Evolutionary conservation across 1,140 invertebrate species (phyloP), one percentile per base, ranked within the genome.

Genomic region (Drosophila aff.): DNA sequence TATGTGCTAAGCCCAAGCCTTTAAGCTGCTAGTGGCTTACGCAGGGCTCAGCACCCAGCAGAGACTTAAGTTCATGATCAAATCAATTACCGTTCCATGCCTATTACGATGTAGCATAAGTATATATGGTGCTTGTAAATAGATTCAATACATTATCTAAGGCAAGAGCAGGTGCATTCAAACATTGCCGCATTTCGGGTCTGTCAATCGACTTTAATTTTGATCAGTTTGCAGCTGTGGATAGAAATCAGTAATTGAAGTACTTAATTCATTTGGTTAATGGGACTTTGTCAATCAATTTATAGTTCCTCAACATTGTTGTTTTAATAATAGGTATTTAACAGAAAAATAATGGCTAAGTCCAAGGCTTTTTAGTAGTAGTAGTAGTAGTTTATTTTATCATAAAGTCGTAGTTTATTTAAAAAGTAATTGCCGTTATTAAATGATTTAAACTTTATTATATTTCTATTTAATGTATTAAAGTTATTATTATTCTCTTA

Each of bases 21-120:
- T 61, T 73, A 66, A 66, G 62, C 68, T 46, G 38, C 31, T 74
- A 36, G 38, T 15, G 18, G 41, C 66, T 58, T 76, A 57, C 23
- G 36, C 28, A 69, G 53, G 61, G 69, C 60, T 64, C 53, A 59
- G 67, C 18, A 21, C 63, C 63, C 46, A 62, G 78, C 31, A 18
- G 44, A 49, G 66, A 73, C 59, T 79, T 81, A 81, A 76, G 85
- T 89, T 90, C 84, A 89, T 78, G 86, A 90, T 76, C 84, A 77
- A 84, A 81, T 90, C 85, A 90, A 89, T 89, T 90, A 59, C 46
- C 10, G 33, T 33, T 23, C 7, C 71, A 47, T 50, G 36, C 28
- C 40, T 53, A 33, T 64, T 76, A 33, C 43, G 18, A 61, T 31
- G 41, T 68, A 78, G 77, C 65, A n/a, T 40, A 49, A 78, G 77